These are phyloP conservation scores for Leptinotarsa lineolata DNA, from an alignment of 1,140 invertebrate species.

Conservation along the genomic window DNA sequence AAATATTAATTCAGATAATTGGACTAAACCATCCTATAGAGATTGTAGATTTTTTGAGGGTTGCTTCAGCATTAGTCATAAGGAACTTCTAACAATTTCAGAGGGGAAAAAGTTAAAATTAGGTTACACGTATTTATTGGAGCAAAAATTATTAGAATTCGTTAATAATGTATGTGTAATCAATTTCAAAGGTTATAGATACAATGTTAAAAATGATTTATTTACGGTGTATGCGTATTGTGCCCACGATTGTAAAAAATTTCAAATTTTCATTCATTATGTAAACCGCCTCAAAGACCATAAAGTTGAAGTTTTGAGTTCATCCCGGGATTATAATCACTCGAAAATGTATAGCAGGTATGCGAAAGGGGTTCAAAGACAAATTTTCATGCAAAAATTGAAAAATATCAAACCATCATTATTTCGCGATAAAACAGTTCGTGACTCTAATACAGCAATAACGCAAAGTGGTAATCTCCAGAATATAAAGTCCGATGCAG, in stretches of 20 bases:
- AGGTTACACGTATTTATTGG: not conserved
- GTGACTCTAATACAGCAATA: not conserved
- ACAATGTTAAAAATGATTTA: not conserved
- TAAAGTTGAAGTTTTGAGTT: not conserved
- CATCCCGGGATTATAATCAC: no score
- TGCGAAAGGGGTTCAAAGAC: no score
- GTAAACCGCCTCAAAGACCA: not conserved
- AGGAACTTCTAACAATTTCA: not conserved
- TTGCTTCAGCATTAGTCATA: not conserved
- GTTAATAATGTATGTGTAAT: no score
- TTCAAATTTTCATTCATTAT: not conserved
- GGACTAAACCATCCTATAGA: not conserved
- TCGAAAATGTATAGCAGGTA: no score
- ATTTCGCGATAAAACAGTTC: not conserved
- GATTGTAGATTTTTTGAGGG: not conserved
- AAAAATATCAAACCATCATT: constrained; percentile 5
- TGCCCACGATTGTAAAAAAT: not conserved
- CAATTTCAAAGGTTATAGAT: not conserved
- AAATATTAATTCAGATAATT: not conserved
- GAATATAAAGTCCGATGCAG: constrained; percentile 1
- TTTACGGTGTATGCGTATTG: not conserved
- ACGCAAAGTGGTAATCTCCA: not conserved
- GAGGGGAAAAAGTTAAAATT: no score
- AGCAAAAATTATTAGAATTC: no score
- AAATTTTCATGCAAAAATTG: not conserved